Evolutionary conservation across 2,888 invertebrate genomes (phyloP).

Genomic region (Troides helena): DNA sequence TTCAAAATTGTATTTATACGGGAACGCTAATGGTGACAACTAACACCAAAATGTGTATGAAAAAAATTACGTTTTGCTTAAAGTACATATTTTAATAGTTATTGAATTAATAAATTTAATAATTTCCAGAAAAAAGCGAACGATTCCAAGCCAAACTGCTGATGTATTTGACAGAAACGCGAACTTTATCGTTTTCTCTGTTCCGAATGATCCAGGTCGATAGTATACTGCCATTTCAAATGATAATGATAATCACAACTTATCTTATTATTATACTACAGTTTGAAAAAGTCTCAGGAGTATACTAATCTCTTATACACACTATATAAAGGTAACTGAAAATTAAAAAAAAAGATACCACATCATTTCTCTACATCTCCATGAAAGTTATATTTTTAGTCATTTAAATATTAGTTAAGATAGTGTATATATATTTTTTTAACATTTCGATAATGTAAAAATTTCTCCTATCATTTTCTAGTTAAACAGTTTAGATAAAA

Average conservation of each 20-base stretch:
- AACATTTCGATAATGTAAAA: too few relatives aligned
- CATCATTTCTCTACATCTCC: too few relatives aligned
- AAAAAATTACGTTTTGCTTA: neutral
- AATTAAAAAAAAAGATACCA: too few relatives aligned
- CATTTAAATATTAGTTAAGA: too few relatives aligned
- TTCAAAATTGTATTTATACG: too few relatives aligned
- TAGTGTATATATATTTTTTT: too few relatives aligned
- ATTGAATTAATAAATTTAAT: neutral
- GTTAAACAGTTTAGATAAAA: too few relatives aligned
- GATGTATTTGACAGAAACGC: constrained; percentile 3
- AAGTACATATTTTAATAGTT: neutral
- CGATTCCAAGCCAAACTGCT: constrained; percentile 5
- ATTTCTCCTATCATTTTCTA: too few relatives aligned
- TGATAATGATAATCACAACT: constrained; percentile 6
- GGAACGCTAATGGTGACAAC: too few relatives aligned
- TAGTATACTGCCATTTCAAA: constrained; percentile 17
- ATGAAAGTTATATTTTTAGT: too few relatives aligned
- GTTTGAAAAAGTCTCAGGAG: constrained; percentile 13
- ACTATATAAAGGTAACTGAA: too few relatives aligned
- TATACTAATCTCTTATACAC: neutral
- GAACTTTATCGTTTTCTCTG: constrained; percentile 20
- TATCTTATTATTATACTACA: constrained; percentile 21
- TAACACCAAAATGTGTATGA: neutral
- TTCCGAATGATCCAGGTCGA: constrained; percentile 22
- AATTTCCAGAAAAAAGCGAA: constrained; percentile 12